A percentile compares a stretch with the other conserved stretches of the same genome.
phyloP scores from a whole-genome alignment of 2,888 invertebrate species.

The Watsonalla cultraria region DNA sequence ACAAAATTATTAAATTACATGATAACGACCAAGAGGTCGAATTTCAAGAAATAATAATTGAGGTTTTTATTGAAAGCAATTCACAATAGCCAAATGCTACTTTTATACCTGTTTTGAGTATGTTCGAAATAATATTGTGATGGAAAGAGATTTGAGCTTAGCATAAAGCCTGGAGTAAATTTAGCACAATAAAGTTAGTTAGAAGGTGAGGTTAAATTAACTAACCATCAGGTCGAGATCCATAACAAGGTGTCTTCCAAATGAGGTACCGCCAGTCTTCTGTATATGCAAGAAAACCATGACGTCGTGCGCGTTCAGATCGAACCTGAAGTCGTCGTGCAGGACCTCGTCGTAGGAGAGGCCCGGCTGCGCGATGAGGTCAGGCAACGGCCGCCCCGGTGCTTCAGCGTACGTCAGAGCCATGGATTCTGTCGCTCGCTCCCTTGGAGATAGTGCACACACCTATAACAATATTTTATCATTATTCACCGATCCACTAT shows the following conservation, averaged over 20 bases:
- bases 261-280: conserved; percentile 98
- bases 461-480: conserved; percentile 69
- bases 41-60: too few species aligned
- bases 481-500: conserved; percentile 4
- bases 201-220: conserved; percentile 1
- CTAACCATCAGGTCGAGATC: conserved; percentile 89
- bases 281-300: conserved; percentile 99
- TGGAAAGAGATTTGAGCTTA: too few species aligned
- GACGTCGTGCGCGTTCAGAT: conserved; percentile 96
- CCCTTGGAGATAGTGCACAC: conserved; percentile 85
- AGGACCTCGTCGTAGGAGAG: conserved; percentile 92
- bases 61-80: too few species aligned
- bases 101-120: too few species aligned
- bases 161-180: too few species aligned
- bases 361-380: conserved; percentile 80
- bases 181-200: too few species aligned
- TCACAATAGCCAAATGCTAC: too few species aligned
- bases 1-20: too few species aligned
- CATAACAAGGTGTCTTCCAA: conserved; percentile 97
- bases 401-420: conserved; percentile 72
- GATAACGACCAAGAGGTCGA: too few species aligned
- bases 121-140: too few species aligned
- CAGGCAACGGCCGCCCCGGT: conserved; percentile 73
- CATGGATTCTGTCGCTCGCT: conserved; percentile 76
- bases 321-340: conserved; percentile 92